Percentiles rank a stretch among this genome's conserved stretches.
Conservation (phyloP, 2,113 vertebrate species). For the Paradoxurus hermaphroditus region DNA sequence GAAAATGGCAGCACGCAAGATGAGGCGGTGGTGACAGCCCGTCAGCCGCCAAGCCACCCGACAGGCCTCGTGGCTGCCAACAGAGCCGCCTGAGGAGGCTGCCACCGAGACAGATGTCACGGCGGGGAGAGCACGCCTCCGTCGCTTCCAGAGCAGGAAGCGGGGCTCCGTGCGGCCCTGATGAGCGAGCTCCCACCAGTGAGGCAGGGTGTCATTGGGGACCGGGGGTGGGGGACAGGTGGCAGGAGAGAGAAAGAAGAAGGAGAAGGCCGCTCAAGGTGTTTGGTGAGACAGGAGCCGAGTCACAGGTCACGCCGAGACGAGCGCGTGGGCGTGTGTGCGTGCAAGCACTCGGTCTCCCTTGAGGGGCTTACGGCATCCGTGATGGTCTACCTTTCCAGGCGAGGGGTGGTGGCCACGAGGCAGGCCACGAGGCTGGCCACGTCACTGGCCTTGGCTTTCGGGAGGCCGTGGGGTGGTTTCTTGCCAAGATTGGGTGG, state of each 20-base stretch:
- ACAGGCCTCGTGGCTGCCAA: conserved; percentile 65
- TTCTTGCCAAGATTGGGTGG: background rate
- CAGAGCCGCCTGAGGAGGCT: conserved; percentile 52
- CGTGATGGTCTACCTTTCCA: too few species aligned
- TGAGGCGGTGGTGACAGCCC: conserved; percentile 59
- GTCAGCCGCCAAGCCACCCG: conserved; percentile 38
- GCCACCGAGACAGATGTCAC: conserved; percentile 62
- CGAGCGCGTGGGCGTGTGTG: background rate
- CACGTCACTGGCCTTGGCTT: rapidly evolving
- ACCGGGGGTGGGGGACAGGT: background rate
- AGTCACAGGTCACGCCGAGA: background rate
- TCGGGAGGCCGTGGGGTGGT: background rate
- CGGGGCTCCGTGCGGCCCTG: background rate
- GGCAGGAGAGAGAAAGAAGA: background rate
- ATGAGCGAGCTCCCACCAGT: too few species aligned
- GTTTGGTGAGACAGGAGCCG: background rate
- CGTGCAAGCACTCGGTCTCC: rapidly evolving
- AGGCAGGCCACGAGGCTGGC: too few species aligned
- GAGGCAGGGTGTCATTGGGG: background rate
- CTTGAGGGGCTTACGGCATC: rapidly evolving
- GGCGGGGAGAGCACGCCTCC: background rate
- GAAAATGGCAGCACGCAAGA: conserved; percentile 59
- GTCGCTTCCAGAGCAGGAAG: conserved; percentile 50
- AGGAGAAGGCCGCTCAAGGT: rapidly evolving
- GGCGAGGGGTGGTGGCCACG: rapidly evolving